These are phyloP conservation scores for Folsomia candida DNA, from an alignment of 2,888 invertebrate species.

Conservation along the genomic window DNA sequence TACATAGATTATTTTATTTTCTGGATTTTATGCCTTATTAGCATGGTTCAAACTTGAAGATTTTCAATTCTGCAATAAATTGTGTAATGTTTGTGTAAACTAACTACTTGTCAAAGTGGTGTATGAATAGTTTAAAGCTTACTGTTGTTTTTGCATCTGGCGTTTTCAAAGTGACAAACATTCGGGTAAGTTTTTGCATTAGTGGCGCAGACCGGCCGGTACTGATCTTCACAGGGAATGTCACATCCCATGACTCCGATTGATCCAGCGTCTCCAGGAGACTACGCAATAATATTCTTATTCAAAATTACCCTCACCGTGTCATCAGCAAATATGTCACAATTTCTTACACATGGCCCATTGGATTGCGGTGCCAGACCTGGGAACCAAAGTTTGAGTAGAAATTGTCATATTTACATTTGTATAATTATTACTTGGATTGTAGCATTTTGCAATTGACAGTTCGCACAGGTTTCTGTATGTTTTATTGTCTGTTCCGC, in stretches of 20 bases:
- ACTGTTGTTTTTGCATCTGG: constrained; percentile 12
- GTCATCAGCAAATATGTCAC: not conserved
- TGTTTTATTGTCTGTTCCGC: not conserved
- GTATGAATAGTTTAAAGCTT: no score
- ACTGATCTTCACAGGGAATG: constrained; percentile 2
- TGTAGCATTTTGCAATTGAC: constrained; percentile 11
- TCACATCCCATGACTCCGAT: constrained; percentile 10
- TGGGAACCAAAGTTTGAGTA: not conserved
- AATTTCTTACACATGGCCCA: constrained; percentile 18
- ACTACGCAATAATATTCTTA: no score
- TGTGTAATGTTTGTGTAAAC: no score
- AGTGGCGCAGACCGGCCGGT: constrained; percentile 15
- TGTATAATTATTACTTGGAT: constrained; percentile 13
- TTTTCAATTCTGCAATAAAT: constrained; percentile 9
- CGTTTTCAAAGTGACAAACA: constrained; percentile 19
- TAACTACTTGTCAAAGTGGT: no score
- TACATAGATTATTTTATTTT: not conserved
- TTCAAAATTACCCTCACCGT: not conserved
- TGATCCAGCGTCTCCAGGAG: constrained; percentile 1
- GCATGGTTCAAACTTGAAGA: constrained; percentile 20
- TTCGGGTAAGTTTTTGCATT: constrained; percentile 9
- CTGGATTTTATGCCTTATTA: constrained; percentile 2
- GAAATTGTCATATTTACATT: not conserved
- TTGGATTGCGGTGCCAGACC: not conserved
- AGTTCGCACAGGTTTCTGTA: constrained; percentile 14